Conservation (phyloP, 2,113 vertebrate genomes). For the Sylvilagus bachmani region DNA sequence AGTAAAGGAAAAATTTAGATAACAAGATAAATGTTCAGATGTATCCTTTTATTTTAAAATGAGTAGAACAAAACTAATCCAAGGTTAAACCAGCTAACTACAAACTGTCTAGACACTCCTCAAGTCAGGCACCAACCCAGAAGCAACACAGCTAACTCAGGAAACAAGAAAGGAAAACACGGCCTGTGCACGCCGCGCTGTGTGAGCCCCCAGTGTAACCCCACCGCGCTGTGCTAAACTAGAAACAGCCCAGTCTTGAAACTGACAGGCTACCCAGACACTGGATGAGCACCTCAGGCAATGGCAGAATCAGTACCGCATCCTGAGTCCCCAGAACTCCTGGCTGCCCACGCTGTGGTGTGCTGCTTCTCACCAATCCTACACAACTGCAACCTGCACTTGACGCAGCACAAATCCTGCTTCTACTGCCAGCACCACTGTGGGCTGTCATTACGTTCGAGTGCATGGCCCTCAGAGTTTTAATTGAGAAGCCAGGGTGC, state of each 20-base stretch:
- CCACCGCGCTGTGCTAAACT: background rate
- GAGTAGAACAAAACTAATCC: background rate
- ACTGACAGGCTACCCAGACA: background rate
- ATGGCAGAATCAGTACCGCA: background rate
- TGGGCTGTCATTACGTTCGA: background rate
- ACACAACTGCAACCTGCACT: too few species aligned
- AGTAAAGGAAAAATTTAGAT: constrained; percentile 59
- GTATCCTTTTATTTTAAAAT: constrained; percentile 41
- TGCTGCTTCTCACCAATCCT: background rate
- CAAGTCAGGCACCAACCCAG: background rate
- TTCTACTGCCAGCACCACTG: too few species aligned
- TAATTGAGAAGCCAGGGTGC: background rate
- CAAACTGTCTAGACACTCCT: background rate
- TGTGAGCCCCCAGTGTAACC: background rate
- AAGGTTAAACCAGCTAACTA: background rate
- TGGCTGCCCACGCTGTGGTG: background rate
- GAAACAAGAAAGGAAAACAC: background rate
- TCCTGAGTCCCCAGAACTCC: background rate
- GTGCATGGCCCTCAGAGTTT: background rate
- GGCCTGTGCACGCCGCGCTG: background rate
- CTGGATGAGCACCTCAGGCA: constrained; percentile 15
- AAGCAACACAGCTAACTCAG: background rate
- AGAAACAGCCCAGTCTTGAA: background rate
- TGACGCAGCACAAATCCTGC: too few species aligned
- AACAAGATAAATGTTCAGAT: background rate